phyloP scores from a whole-genome alignment of 2,113 vertebrate genomes.

The Scortum barcoo region DNA sequence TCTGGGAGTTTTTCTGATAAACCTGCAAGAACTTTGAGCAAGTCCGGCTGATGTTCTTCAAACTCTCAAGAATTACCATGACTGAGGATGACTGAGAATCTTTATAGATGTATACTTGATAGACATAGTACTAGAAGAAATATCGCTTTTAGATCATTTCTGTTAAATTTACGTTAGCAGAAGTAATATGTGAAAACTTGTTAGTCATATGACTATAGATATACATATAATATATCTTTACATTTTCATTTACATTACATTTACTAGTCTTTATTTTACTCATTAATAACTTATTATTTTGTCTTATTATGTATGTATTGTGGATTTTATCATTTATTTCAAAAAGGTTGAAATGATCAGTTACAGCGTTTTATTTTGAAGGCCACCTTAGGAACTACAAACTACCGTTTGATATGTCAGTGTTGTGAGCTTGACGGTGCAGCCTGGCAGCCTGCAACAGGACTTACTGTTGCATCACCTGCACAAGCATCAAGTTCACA shows the following conservation, averaged over 20 bases:
- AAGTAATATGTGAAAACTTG: neutral
- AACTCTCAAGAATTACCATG: too few relatives aligned
- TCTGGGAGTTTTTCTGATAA: too few relatives aligned
- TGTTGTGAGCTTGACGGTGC: neutral
- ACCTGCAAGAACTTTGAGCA: too few relatives aligned
- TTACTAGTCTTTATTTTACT: neutral
- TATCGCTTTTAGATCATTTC: too few relatives aligned
- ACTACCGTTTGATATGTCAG: neutral
- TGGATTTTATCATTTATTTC: neutral
- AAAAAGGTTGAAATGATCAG: neutral
- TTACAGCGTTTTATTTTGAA: slow-evolving; percentile 20
- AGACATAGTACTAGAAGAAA: neutral
- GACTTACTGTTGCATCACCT: slow-evolving; percentile 19
- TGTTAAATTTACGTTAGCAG: too few relatives aligned
- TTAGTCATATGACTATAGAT: neutral
- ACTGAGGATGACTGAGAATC: too few relatives aligned
- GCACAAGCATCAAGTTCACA: too few relatives aligned
- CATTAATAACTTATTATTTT: too few relatives aligned
- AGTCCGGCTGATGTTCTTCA: too few relatives aligned
- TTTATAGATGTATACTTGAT: too few relatives aligned
- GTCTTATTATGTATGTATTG: too few relatives aligned
- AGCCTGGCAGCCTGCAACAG: neutral
- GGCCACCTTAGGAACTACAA: too few relatives aligned
- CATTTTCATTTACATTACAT: neutral
- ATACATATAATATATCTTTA: neutral